phyloP scores from a whole-genome alignment of 2,797 vertebrate species.

The Poecilia wingei region DNA sequence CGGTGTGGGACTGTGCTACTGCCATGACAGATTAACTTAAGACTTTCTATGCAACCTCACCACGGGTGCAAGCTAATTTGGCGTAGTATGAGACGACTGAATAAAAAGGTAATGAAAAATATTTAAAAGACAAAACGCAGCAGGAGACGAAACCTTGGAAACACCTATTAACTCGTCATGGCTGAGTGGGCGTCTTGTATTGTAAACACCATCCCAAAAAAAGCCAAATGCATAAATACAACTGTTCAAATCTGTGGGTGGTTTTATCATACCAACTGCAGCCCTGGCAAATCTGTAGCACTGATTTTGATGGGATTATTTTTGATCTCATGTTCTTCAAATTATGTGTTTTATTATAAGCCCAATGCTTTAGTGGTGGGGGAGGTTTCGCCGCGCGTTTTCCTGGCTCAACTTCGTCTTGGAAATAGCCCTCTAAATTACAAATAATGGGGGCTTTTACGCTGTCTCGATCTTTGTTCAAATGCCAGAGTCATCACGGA shows the following conservation, averaged over 20 bases:
- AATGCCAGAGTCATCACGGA: conserved; percentile 25
- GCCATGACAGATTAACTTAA: neutral
- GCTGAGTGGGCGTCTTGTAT: neutral
- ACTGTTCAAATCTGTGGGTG: neutral
- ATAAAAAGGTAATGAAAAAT: neutral
- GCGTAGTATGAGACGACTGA: neutral
- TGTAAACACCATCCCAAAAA: neutral
- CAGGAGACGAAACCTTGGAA: neutral
- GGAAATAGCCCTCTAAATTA: conserved; percentile 22
- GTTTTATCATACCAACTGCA: neutral
- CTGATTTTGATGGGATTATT: neutral
- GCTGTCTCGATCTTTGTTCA: conserved; percentile 11
- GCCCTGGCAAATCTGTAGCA: neutral
- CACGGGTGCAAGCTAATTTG: neutral
- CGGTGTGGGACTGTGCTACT: neutral
- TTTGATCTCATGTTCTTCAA: neutral
- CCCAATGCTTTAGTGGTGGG: neutral
- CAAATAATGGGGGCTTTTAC: conserved; percentile 36
- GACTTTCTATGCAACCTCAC: neutral
- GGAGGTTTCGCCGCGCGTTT: conserved; percentile 8
- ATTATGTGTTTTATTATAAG: neutral
- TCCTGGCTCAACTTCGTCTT: conserved; percentile 10
- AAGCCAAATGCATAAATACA: neutral
- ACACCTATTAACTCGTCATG: neutral
- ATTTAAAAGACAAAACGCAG: neutral